Base-by-base conservation (phyloP, 2,888 invertebrate species). In the Idaea aversata region DNA sequence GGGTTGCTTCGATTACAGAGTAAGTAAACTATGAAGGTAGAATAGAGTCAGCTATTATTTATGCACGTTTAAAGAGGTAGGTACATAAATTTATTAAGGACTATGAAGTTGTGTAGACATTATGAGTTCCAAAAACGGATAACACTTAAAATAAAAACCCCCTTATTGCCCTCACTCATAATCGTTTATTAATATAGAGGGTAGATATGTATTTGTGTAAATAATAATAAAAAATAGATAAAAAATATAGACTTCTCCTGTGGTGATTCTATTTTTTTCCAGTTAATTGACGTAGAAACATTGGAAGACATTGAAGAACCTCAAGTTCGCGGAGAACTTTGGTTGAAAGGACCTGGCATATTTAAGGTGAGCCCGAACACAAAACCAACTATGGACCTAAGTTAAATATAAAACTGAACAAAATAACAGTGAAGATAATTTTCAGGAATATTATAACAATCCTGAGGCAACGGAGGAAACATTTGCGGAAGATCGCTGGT, bases 321-420 rank as follows among this genome's bases (percentile, higher is more conserved):
- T 0, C 83, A 90, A 61, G 73, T 81, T 61, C 69, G 76, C 5
- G 94, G 94, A 7, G 94, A 94, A 73, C 72, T 93, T 0, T 87
- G 91, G 80, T 1, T 92, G 0, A 89, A 85, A 77, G 83, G 88
- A 4, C 86, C 84, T 3, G 47, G 69, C 13, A 67, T 85, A 15
- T 85, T 83, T 62, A 83, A 85, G 78, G 88, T 87, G 77, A 63
- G 59, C 58, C 15, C n/a, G 5, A 58, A 13, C n/a, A 59, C 6
- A 59, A 59, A 16, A 4, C 58, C 6, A 59, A 4, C 3, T 4
- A 57, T n/a, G n/a, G n/a, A n/a, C 3, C 15, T 57, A 59, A 16
- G 15, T 59, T 16, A 15, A 59, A 10, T 4, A 4, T 34, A 10
- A 15, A 16, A 38, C 2, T 3, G 36, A 61, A 34, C n/a, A 35